Evolutionary conservation across 2,113 vertebrate species (phyloP), one percentile per base, ranked within the genome.

Genomic region (Bujurquina vittata): DNA sequence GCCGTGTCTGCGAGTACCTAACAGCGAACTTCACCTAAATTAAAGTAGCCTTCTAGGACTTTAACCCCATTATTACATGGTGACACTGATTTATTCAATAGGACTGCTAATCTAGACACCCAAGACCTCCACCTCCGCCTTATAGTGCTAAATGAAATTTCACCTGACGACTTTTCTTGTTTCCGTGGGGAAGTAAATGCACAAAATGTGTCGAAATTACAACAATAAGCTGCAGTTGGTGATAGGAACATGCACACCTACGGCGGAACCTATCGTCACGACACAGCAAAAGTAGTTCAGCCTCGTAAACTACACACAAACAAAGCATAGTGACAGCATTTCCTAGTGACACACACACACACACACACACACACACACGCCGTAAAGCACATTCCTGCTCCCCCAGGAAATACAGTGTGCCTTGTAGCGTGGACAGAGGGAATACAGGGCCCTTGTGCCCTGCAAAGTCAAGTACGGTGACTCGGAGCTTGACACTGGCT

Each of bases 401-500:
- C 69, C n/a, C 20, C 75, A 83, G 84, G 82, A 88, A 84, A 82
- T 83, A 1, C 57, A 7, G 29, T 57, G 74, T 26, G 63, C 20
- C 62, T 2, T 77, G 60, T 8, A 23, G 20, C 29, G 65, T 29
- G 35, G 14, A 23, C 29, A 8, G 7, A 58, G 58, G 58, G 40
- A 74, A 62, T 73, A 73, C 72, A 65, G 43, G 67, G 57, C 75
- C 57, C 43, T 57, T 84, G 22, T 78, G 80, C 58, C 73, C 61
- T 73, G 80, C 35, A 33, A 11, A 87, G 63, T 84, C 77, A 67
- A 88, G 84, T 76, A 61, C 65, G 87, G 60, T 86, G 89, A 87
- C 79, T 80, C 29, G 84, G 88, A 85, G 89, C 90, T 85, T 88
- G 92, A 87, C 92, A 88, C 89, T 26, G 87, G 83, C 85, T 90